Evolutionary conservation across 2,797 vertebrate species (phyloP).

Genomic region (Cyclopterus lumpus): DNA sequence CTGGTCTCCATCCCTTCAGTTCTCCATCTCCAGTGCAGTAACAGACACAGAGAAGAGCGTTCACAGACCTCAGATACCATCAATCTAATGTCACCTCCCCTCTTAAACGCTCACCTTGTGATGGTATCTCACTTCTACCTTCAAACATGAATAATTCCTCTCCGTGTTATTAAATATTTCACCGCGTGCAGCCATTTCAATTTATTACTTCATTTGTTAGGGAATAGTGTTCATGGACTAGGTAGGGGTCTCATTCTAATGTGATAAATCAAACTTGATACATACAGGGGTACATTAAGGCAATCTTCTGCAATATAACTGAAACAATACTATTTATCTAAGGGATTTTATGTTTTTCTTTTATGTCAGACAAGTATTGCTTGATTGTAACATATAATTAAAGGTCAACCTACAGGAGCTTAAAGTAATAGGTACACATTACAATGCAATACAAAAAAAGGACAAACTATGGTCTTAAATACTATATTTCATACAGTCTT

Average conservation of each 20-base stretch:
- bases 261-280: constrained; percentile 27
- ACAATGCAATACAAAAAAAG: not conserved
- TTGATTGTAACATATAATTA: not conserved
- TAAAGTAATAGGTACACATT: not conserved
- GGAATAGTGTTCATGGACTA: not conserved
- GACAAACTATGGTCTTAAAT: not conserved
- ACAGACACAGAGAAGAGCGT: constrained; percentile 43
- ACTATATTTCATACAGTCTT: not conserved
- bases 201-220: constrained; percentile 54
- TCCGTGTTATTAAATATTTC: constrained; percentile 58
- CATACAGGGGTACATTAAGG: constrained; percentile 5
- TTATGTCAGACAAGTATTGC: not conserved
- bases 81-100: constrained; percentile 50
- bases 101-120: constrained; percentile 59
- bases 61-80: constrained; percentile 54
- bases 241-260: constrained; percentile 34
- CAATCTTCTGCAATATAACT: not conserved
- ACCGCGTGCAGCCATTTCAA: constrained; percentile 36
- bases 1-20: constrained; percentile 27
- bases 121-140: constrained; percentile 46
- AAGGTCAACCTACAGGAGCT: not conserved
- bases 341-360: not conserved
- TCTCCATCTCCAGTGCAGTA: constrained; percentile 39
- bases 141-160: constrained; percentile 59
- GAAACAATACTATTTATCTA: not conserved